Conservation (phyloP, 2,113 vertebrate species). For the Fulica atra region DNA sequence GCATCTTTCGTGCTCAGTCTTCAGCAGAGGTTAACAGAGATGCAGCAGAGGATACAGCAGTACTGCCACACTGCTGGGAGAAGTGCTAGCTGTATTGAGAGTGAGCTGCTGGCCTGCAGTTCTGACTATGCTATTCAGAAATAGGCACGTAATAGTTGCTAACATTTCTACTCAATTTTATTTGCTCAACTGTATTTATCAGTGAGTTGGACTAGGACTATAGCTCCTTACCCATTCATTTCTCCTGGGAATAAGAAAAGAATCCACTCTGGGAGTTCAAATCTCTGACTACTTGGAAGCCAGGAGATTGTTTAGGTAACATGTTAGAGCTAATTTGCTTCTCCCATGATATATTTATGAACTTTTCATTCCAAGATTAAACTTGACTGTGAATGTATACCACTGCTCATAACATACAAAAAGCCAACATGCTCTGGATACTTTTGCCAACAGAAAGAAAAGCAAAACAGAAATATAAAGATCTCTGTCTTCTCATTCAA, state of each 20-base stretch:
- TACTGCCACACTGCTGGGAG: background rate
- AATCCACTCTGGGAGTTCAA: background rate
- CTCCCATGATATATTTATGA: constrained; percentile 4
- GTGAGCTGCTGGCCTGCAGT: background rate
- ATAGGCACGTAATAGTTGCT: background rate
- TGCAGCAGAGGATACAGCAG: background rate
- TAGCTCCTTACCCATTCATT: background rate
- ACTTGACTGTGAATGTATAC: background rate
- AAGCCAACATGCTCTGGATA: background rate
- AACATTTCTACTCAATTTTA: background rate
- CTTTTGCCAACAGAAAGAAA: background rate
- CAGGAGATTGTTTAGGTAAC: constrained; percentile 10
- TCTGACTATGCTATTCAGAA: constrained; percentile 1
- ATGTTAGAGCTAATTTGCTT: constrained; percentile 7
- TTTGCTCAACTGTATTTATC: background rate
- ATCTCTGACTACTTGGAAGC: background rate
- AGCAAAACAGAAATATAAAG: background rate
- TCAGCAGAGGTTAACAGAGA: background rate
- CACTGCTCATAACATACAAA: background rate
- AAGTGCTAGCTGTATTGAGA: background rate
- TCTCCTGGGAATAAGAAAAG: constrained; percentile 31
- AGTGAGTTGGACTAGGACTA: background rate
- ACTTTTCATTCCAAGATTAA: constrained; percentile 9
- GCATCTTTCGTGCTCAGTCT: background rate
- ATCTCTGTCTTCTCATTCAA: background rate